Conservation (phyloP, 1,140 invertebrate species). For the Scaptomyza graminum region DNA sequence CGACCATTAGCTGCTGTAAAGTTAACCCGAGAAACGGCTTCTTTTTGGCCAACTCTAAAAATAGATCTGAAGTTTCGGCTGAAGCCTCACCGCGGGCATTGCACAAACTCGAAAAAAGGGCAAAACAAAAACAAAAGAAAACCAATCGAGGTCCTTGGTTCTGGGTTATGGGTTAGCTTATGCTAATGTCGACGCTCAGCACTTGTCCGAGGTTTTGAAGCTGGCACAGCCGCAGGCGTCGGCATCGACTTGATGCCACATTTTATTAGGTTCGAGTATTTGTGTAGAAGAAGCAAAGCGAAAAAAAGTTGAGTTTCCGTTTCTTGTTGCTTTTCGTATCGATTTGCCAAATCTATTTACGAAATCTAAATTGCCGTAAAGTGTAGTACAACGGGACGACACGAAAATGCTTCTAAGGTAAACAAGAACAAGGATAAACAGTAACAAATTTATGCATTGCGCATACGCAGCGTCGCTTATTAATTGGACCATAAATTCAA, state of each 20-base stretch:
- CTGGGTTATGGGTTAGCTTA: slow-evolving; percentile 51
- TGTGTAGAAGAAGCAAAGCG: not conserved
- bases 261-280: slow-evolving; percentile 76
- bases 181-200: slow-evolving; percentile 62
- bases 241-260: slow-evolving; percentile 44
- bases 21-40: slow-evolving; percentile 28
- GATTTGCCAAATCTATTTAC: slow-evolving; percentile 60
- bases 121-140: slow-evolving; percentile 36
- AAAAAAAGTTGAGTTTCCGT: slow-evolving; percentile 38
- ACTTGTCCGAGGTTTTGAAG: slow-evolving; percentile 37
- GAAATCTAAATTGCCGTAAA: slow-evolving; percentile 65
- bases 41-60: slow-evolving; percentile 20
- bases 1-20: slow-evolving; percentile 60
- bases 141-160: slow-evolving; percentile 30
- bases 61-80: not conserved
- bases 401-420: slow-evolving; percentile 63
- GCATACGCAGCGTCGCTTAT: slow-evolving; percentile 52
- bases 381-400: slow-evolving; percentile 36
- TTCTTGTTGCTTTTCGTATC: slow-evolving; percentile 44
- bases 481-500: slow-evolving; percentile 68
- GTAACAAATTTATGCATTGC: slow-evolving; percentile 63
- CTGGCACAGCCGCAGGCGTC: slow-evolving; percentile 45
- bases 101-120: slow-evolving; percentile 51
- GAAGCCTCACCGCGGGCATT: slow-evolving; percentile 36
- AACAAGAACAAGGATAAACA: slow-evolving; percentile 53